Conservation (phyloP, 2,113 vertebrate genomes). For the Charadrius vociferus region DNA sequence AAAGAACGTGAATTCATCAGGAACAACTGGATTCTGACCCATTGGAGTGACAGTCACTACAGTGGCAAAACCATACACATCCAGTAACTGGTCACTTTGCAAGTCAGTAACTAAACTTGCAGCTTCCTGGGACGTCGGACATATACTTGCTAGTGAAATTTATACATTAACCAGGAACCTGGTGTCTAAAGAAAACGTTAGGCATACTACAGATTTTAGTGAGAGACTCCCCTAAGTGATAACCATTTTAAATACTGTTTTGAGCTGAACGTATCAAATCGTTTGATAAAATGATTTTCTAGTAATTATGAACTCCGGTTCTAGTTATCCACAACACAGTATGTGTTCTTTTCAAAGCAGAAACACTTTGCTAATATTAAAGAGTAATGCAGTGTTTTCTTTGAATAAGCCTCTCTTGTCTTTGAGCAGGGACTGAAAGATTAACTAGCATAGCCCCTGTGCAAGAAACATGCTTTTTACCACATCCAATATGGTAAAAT, state of each 20-base stretch:
- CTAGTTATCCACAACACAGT: not conserved
- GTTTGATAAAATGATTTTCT: not conserved
- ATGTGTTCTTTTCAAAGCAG: not conserved
- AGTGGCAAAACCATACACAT: not conserved
- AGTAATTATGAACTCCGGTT: not conserved
- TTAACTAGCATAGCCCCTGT: not conserved
- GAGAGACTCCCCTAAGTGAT: not conserved
- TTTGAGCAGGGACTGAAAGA: not conserved
- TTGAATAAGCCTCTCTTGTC: not conserved
- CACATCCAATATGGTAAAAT: not conserved
- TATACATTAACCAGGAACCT: not conserved
- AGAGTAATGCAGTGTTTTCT: not conserved
- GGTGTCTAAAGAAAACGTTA: not conserved
- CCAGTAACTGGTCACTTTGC: not conserved
- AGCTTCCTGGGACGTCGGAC: not conserved
- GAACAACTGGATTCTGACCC: not conserved
- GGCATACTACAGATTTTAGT: not conserved
- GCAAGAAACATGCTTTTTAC: not conserved
- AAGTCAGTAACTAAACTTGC: not conserved
- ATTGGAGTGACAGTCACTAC: not conserved
- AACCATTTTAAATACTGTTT: not conserved
- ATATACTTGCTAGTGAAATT: not conserved
- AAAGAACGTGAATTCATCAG: not conserved
- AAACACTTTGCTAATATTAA: not conserved
- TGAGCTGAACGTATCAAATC: not conserved